Base-by-base conservation (phyloP, 2,888 invertebrate species). In the Drosophila rellima region DNA sequence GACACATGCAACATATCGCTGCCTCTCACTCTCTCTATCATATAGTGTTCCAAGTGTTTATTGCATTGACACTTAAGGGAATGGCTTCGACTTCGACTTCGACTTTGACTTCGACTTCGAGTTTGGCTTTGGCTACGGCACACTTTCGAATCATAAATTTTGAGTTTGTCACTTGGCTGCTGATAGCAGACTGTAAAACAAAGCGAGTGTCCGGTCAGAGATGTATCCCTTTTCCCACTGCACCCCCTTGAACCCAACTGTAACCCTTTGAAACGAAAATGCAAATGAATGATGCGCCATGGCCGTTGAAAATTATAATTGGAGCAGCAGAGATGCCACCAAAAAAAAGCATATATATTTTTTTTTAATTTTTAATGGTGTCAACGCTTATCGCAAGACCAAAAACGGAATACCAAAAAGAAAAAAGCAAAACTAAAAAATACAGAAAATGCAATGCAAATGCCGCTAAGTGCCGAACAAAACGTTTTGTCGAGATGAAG, bases 121-220 rank as follows among this genome's bases (percentile, higher is more conserved):
- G 50, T 45, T 42, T 45, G 18, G 33, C 70, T 57, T 57, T 59
- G 47, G 39, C 72, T 60, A 42, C 76, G 86, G 83, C 82, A 83
- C 80, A 86, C 88, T 87, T 87, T 87, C 78, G 76, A 87, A 86
- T 86, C 87, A 87, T 87, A 88, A 87, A 87, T 87, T 88, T 84
- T 54, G 40, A 80, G 80, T 80, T 86, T 86, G 88, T 86, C 85
- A 86, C 88, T 86, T 85, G 71, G 60, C 51, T 60, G 65, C 73
- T 84, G 82, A 87, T 87, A 84, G 62, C 79, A 70, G 51, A 51
- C 69, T 50, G 75, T 60, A 37, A 74, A 59, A 78, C 74, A 85
- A 80, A 82, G 70, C 74, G 54, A 63, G 55, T 65, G 70, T 59
- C 61, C 57, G 63, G 55, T 39, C 68, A 17, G 50, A 60, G 33